Base-by-base conservation (phyloP, 2,113 vertebrate genomes). In the Spilogale gracilis region DNA sequence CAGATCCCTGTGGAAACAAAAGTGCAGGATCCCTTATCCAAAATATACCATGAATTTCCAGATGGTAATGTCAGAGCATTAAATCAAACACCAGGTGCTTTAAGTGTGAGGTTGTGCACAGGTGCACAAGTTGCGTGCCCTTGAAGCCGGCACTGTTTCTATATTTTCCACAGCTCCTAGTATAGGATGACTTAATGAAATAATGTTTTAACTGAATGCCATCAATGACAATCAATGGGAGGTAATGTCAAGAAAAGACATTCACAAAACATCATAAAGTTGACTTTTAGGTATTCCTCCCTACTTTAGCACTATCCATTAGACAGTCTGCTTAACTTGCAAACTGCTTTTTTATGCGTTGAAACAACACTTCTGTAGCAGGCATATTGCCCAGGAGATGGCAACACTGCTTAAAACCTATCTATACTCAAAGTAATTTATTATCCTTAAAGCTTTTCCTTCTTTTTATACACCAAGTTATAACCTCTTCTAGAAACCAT, bases 401-500 rank as follows among this genome's bases (percentile, higher is more conserved):
- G n/a, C 12, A 91, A 71, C 6, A 78, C 0, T 30, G 67, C 25
- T 54, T 86, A 88, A 67, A 94, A 73, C 79, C 48, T 16, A 8
- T 67, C 25, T 81, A 50, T 97, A 25, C 94, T 97, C 92, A 87
- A 74, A 97, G 92, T 90, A 91, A 93, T 52, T 95, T 54, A 85
- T 96, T 97, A 93, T 45, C 96, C 52, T 71, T 89, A 88, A 96
- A 5, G 81, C 11, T 81, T 94, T 74, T 61, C 48, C 83, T 45
- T 63, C 43, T 61, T 94, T 76, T 78, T 93, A 82, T 73, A 90
- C 11, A 79, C 83, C 52, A 61, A 93, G 65, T 71, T 60, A 71
- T 76, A 94, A 94, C 83, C 67, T 95, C 81, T 87, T 95, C 92
- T 80, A 97, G 92, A 97, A 94, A 78, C 71, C 82, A 91, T 89